Conservation (phyloP, 2,113 vertebrate genomes). For the Butorides virescens region DNA sequence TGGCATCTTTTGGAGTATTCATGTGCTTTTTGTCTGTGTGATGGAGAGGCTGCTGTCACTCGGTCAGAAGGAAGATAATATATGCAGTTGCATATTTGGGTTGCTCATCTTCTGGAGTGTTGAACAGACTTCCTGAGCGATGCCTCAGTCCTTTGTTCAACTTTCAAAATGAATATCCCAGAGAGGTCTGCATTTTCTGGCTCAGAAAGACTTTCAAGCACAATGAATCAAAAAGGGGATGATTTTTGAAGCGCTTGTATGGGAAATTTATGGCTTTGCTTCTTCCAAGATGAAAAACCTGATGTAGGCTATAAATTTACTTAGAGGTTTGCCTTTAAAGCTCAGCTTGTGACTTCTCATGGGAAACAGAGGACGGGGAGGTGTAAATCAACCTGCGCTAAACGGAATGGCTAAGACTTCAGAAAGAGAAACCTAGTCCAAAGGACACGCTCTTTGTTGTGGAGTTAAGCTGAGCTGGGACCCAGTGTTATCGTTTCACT, state of each 20-base stretch:
- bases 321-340: constrained; percentile 2
- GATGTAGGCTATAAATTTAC: constrained; percentile 20
- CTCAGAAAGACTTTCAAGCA: constrained; percentile 11
- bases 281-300: constrained; percentile 20
- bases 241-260: not conserved
- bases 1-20: not conserved
- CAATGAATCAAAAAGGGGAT: constrained; percentile 12
- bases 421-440: not conserved
- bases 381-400: not conserved
- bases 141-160: not conserved
- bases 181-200: constrained; percentile 14
- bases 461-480: not conserved
- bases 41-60: constrained; percentile 18
- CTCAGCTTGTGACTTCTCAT: not conserved
- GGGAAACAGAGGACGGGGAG: not conserved
- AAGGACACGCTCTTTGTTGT: not conserved
- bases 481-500: not conserved
- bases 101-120: not conserved
- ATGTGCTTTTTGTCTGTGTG: constrained; percentile 1
- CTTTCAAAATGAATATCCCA: constrained; percentile 40
- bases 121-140: not conserved
- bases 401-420: not conserved
- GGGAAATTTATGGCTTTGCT: constrained; percentile 13
- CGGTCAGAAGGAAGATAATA: not conserved
- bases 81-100: not conserved